Conservation (phyloP, 2,888 invertebrate species). For the Ectobius pallidus region DNA sequence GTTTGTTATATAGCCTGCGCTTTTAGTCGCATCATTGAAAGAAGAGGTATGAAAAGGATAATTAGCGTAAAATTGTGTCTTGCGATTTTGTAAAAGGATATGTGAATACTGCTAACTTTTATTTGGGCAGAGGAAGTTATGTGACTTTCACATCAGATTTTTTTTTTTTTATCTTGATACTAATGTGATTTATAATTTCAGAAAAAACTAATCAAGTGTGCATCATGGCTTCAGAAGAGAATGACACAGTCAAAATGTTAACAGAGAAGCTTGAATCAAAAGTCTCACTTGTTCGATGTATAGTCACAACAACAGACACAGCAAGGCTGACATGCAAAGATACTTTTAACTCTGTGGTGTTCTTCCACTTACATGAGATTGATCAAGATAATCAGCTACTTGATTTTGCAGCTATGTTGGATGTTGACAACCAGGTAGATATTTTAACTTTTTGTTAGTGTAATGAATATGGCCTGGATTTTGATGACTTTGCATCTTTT, state of each 20-base stretch:
- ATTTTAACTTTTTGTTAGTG: neutral
- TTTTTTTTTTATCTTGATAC: no score
- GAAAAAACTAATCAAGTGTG: slow-evolving; percentile 47
- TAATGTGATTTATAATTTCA: slow-evolving; percentile 37
- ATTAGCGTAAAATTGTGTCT: no score
- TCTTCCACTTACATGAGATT: slow-evolving; percentile 47
- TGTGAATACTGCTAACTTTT: no score
- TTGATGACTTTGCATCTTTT: no score
- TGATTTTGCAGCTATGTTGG: slow-evolving; percentile 47
- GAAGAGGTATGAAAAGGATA: no score
- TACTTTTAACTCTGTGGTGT: slow-evolving; percentile 46
- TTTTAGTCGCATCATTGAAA: no score
- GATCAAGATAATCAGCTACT: slow-evolving; percentile 47
- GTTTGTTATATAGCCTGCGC: no score
- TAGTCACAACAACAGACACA: slow-evolving; percentile 33
- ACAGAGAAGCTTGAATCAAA: slow-evolving; percentile 42
- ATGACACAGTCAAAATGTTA: slow-evolving; percentile 42
- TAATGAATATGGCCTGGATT: no score
- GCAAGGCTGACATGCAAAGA: slow-evolving; percentile 7
- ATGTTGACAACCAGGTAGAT: slow-evolving; percentile 46
- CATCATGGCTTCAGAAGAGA: slow-evolving; percentile 46
- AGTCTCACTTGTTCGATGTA: slow-evolving; percentile 43
- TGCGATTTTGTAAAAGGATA: no score
- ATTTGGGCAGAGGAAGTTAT: no score
- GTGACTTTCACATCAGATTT: no score